Conservation (phyloP, 2,888 invertebrate genomes). For the Brenthis daphne region DNA sequence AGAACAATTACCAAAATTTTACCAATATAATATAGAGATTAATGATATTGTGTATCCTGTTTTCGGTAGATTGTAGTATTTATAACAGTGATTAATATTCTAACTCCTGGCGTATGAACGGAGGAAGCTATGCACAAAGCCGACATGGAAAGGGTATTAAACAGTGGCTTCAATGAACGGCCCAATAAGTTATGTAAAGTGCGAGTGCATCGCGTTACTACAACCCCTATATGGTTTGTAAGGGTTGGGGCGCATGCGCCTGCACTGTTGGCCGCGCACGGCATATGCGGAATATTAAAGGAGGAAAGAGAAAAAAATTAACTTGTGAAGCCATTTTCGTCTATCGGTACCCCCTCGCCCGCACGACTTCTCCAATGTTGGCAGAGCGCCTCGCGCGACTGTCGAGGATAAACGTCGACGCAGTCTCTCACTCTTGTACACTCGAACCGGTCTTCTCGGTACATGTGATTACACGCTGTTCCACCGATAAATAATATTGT, state of each 20-base stretch:
- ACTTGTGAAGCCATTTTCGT: slow-evolving; percentile 83
- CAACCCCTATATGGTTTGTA: slow-evolving; percentile 69
- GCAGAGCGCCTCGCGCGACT: slow-evolving; percentile 71
- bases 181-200: slow-evolving; percentile 81
- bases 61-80: slow-evolving; percentile 56
- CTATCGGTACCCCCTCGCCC: slow-evolving; percentile 76
- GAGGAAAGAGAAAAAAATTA: slow-evolving; percentile 83
- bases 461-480: slow-evolving; percentile 62
- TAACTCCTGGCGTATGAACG: slow-evolving; percentile 50
- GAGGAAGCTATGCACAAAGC: slow-evolving; percentile 73
- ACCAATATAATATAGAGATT: slow-evolving; percentile 57
- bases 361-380: slow-evolving; percentile 67
- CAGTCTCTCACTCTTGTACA: slow-evolving; percentile 39
- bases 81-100: slow-evolving; percentile 71
- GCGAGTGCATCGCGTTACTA: slow-evolving; percentile 76
- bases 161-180: slow-evolving; percentile 77
- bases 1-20: slow-evolving; percentile 32
- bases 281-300: slow-evolving; percentile 83
- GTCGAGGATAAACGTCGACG: slow-evolving; percentile 57
- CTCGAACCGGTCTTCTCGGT: slow-evolving; percentile 57
- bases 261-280: slow-evolving; percentile 74
- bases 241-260: slow-evolving; percentile 77
- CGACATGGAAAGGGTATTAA: slow-evolving; percentile 78
- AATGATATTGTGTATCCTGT: slow-evolving; percentile 57
- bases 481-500: slow-evolving; percentile 63